Conservation (phyloP, 2,113 vertebrate species). For the Sceloporus undulatus region DNA sequence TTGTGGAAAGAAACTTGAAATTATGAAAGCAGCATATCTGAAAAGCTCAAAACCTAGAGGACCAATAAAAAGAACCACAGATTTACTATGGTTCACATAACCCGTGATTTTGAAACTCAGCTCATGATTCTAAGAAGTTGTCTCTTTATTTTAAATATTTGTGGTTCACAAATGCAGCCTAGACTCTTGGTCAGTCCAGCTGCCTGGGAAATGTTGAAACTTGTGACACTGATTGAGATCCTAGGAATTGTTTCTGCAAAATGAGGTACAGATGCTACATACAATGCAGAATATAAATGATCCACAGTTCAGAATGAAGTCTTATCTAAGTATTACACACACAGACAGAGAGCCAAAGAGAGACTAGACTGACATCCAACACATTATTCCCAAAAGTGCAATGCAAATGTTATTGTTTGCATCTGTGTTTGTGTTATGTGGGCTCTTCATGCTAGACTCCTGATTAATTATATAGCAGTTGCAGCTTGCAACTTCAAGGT, state of each 20-base stretch:
- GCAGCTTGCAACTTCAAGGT: background rate
- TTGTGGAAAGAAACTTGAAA: conserved; percentile 16
- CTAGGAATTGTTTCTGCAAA: conserved; percentile 25
- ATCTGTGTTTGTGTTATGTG: background rate
- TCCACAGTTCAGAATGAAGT: background rate
- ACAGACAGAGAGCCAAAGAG: background rate
- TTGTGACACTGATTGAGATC: conserved; percentile 17
- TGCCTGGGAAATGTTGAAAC: conserved; percentile 3
- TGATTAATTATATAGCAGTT: background rate
- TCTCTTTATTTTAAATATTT: conserved; percentile 20
- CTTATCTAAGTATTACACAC: background rate
- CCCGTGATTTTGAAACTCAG: conserved; percentile 9
- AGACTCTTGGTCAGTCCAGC: background rate
- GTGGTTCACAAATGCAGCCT: conserved; percentile 5
- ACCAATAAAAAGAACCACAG: conserved; percentile 23
- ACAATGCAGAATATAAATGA: background rate
- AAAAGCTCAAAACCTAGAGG: conserved; percentile 12
- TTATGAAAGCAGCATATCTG: background rate
- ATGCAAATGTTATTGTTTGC: background rate
- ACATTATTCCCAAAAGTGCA: background rate
- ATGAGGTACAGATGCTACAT: background rate
- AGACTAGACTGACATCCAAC: background rate
- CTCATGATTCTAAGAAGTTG: conserved; percentile 14
- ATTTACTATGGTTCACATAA: conserved; percentile 29
- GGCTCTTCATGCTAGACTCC: background rate